These are phyloP conservation scores for Microcaecilia unicolor DNA, from an alignment of 2,797 vertebrate species.

Conservation along the genomic window DNA sequence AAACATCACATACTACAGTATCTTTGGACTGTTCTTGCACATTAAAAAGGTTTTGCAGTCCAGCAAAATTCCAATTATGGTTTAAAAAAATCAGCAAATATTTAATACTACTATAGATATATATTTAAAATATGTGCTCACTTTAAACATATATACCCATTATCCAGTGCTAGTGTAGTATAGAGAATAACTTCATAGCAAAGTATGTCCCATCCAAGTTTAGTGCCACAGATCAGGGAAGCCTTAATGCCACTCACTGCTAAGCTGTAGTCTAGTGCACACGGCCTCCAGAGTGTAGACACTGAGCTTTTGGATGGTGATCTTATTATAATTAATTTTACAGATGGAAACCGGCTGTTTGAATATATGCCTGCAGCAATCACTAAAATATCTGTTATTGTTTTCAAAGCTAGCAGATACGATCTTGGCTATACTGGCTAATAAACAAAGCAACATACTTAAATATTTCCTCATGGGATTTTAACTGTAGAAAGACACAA, in stretches of 20 bases:
- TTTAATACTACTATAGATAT: no score
- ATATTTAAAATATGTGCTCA: no score
- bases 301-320: slow-evolving; percentile 40
- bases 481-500: slow-evolving; percentile 40
- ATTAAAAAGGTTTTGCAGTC: no score
- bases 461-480: slow-evolving; percentile 41
- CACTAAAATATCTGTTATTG: slow-evolving; percentile 51
- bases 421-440: slow-evolving; percentile 47
- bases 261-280: slow-evolving; percentile 44
- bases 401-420: slow-evolving; percentile 55
- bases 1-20: no score
- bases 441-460: slow-evolving; percentile 57
- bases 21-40: no score
- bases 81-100: no score
- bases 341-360: slow-evolving; percentile 60
- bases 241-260: slow-evolving; percentile 34
- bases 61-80: no score
- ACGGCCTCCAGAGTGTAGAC: slow-evolving; percentile 40
- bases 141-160: no score
- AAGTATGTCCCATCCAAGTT: slow-evolving; percentile 17
- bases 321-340: slow-evolving; percentile 67
- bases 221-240: slow-evolving; percentile 22
- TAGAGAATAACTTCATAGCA: slow-evolving; percentile 12
- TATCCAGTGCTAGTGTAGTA: slow-evolving; percentile 13
- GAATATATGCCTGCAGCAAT: slow-evolving; percentile 53